These are phyloP conservation scores for Struthidea cinerea DNA, from an alignment of 2,113 vertebrate species.

Conservation along the genomic window DNA sequence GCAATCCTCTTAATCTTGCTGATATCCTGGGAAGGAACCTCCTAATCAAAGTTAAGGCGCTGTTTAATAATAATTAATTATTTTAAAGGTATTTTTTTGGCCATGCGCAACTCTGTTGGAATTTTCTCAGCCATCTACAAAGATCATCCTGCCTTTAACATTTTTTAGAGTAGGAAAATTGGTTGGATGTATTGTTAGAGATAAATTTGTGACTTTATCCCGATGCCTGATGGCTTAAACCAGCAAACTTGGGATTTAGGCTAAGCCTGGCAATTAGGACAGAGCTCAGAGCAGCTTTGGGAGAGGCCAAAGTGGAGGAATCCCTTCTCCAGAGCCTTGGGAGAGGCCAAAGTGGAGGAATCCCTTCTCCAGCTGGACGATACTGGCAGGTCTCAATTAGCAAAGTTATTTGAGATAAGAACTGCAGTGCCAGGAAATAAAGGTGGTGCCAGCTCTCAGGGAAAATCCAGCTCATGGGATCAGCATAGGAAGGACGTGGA, in stretches of 20 bases:
- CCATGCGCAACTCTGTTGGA: not conserved
- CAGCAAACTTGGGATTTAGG: not conserved
- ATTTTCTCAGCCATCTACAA: not conserved
- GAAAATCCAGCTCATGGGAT: not conserved
- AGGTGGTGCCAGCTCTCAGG: not conserved
- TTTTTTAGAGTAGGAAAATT: not conserved
- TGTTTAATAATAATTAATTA: not conserved
- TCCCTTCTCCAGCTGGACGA: not conserved
- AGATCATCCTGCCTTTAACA: fast-evolving
- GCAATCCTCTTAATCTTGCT: not conserved
- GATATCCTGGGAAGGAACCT: not conserved
- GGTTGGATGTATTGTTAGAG: not conserved
- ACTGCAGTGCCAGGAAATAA: not conserved
- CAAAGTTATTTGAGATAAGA: not conserved
- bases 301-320: not conserved
- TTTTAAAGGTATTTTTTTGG: not conserved
- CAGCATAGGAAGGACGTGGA: not conserved
- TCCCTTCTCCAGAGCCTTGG: fast-evolving
- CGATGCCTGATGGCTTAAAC: not conserved
- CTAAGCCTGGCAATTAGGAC: not conserved
- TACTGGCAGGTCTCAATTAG: fast-evolving
- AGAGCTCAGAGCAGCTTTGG: not conserved
- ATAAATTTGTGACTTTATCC: not conserved
- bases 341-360: not conserved
- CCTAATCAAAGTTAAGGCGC: not conserved